Evolutionary conservation across 1,140 invertebrate species (phyloP), one percentile per base, ranked within the genome.

Genomic region (Aphidius ervi): DNA sequence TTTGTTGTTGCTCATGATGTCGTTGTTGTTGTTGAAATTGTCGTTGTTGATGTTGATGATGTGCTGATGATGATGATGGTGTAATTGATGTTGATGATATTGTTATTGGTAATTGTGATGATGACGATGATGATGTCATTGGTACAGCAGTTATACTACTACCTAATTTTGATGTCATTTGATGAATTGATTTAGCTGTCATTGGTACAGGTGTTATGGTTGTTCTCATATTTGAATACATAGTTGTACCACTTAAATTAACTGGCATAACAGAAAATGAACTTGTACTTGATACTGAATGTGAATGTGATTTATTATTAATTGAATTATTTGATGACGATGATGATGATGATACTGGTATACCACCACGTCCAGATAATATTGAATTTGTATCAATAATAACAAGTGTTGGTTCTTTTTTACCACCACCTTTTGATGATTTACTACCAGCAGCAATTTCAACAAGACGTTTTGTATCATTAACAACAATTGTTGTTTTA

Each of bases 311-410:
- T 31, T 31, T 31, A 31, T 31, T 31, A 31, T 31, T 31, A 31
- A 3, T 31, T 31, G 23, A 31, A 31, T 31, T 31, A 31, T 31
- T 31, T 16, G 16, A 16, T 16, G 16, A 16, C 0, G 16, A 16
- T 56, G 63, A 63, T 46, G 77, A 76, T 9, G 63, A 64, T 48
- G 74, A 78, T 5, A 87, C 75, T 57, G 86, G 84, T 16, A 87
- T 74, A 23, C 84, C 83, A 50, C 85, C 86, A 62, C 84, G 82
- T 5, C 84, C 85, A 49, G 84, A 85, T 45, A 88, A 70, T 66
- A 88, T 87, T 9, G 86, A 86, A 81, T 90, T 89, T 5, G 88
- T 89, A 68, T 91, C 88, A 60, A 91, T 89, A 54, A 91, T 89
- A 39, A 91, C 88, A 65, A 91, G 78, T 3, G 88, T 90, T 3